Base-by-base conservation (phyloP, 2,113 vertebrate genomes). In the Actinemys pallida region DNA sequence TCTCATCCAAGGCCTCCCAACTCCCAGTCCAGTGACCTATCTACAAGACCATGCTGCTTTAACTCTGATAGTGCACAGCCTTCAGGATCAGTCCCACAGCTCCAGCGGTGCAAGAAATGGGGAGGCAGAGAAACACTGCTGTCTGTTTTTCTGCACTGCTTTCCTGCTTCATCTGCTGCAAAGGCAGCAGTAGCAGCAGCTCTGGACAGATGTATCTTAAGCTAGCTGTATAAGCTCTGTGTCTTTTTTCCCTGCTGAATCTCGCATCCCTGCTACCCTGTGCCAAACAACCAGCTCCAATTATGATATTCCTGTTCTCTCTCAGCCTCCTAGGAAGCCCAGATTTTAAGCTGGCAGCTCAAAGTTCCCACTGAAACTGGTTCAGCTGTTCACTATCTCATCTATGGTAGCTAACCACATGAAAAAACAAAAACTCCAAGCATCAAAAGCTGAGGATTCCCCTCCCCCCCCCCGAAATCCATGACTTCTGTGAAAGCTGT, bases 31-130 rank as follows among this genome's bases (percentile, higher is more conserved):
- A 78, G 24, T 14, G 24, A 24, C 6, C 42, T 29, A 13, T 14
- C 42, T 10, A 45, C 24, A 78, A 29, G 24, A 78, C 25, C 1
- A 53, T 8, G 0, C 25, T 82, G 3, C 13, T 88, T 80, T 35
- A 13, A 14, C 4, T 12, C 3, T 8, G 12, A 6, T 11, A 75
- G n/a, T 25, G 2, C 6, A 39, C 3, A 47, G 13, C 4, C 39
- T 81, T 3, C 24, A 47, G 8, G 39, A 5, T 50, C 13, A 47
- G 47, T 29, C 4, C 27, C 49, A 42, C 17, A 4, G 6, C 10
- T 81, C 10, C 13, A 53, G 42, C 4, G 11, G 11, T 8, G 50
- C 29, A 84, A 83, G 76, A 47, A 24, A 39, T 7, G 8, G 35
- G 17, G 19, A 25, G 42, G 72, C 72, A 78, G 22, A 78, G 42